Evolutionary conservation across 2,113 vertebrate species (phyloP), one percentile per base, ranked within the genome.

Genomic region (Lasiurus borealis): DNA sequence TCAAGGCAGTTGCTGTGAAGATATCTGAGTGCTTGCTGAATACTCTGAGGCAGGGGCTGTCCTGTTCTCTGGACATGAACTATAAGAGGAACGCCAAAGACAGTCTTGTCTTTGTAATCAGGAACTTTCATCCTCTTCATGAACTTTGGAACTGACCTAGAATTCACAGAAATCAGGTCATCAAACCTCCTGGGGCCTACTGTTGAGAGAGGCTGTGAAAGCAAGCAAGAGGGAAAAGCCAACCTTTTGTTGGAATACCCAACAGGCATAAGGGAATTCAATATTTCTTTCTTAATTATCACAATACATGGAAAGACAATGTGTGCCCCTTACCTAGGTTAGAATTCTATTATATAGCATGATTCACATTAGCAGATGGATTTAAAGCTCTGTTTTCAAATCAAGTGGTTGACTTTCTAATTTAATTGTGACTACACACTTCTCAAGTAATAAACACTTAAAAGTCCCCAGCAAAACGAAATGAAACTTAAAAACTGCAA

Each of bases 111-210:
- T 97, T 99, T 99, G 97, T 99, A 99, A 97, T 99, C 99, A 25
- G 99, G 99, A 88, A 99, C 99, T 98, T 99, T 99, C 98, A 99
- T 99, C 97, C 99, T 98, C 98, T 99, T 99, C 99, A 99, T 99
- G 96, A 99, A 99, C 98, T 99, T 99, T 84, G 99, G 99, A 90
- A 99, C 99, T 52, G 99, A 99, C 99, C 99, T 99, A 91, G 89
- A 97, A 98, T 97, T 86, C 90, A 93, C 34, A 97, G n/a, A 64
- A 97, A 93, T 2, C 92, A 91, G 95, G 97, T 97, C 97, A 97
- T 36, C 69, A 69, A 80, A 86, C 86, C 83, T 91, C 85, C 31
- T 52, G 82, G 84, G 94, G 69, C 64, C 52, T 77, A 54, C 59
- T 9, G 85, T 8, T 72, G 83, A 59, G 95, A 72, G 44, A 95